A percentile compares a stretch with the other conserved stretches of the same genome.
These are phyloP conservation scores for Cephus runcator DNA, from an alignment of 2,888 invertebrate species.

Conservation along the genomic window DNA sequence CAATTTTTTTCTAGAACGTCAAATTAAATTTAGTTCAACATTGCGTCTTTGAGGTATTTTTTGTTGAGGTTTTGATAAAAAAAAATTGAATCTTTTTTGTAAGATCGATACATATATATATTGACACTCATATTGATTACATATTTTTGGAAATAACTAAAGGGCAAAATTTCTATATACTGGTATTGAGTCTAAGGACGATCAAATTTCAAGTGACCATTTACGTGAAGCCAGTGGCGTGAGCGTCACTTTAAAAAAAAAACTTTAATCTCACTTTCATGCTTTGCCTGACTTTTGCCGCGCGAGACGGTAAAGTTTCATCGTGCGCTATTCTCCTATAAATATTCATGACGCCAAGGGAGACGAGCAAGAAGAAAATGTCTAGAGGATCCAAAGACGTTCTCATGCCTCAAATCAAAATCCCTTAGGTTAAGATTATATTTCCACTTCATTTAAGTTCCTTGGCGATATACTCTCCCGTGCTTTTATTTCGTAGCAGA, in stretches of 20 bases:
- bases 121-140: no score
- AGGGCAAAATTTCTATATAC: neutral
- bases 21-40: neutral
- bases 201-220: neutral
- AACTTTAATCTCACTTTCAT: neutral
- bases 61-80: neutral
- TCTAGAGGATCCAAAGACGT: neutral
- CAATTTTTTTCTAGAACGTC: neutral
- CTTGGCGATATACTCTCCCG: neutral
- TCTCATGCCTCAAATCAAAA: neutral
- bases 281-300: neutral
- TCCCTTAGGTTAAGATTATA: neutral
- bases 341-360: neutral
- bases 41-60: neutral
- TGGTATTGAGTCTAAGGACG: neutral
- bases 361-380: neutral
- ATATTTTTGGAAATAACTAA: neutral
- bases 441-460: neutral
- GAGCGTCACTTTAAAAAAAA: neutral
- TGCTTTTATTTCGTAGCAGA: no score
- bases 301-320: neutral
- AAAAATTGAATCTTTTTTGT: neutral
- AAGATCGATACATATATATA: neutral
- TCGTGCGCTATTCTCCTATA: neutral
- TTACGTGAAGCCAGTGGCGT: neutral